Conservation (phyloP, 2,888 invertebrate species). For the Horisme vitalbata region DNA sequence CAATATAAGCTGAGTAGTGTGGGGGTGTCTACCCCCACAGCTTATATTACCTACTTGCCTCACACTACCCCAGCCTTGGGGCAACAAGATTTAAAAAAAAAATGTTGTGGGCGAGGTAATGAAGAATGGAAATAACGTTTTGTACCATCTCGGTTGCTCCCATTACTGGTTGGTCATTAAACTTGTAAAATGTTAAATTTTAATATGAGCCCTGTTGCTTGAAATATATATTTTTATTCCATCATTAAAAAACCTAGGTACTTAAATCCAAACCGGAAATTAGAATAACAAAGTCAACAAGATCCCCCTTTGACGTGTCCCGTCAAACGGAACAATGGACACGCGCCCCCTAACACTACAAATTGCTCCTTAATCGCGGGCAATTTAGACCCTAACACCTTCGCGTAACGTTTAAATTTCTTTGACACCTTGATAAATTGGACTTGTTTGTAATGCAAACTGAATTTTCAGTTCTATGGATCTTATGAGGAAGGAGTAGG, state of each 20-base stretch:
- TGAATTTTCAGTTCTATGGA: conserved; percentile 12
- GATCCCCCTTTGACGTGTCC: conserved; percentile 34
- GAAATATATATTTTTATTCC: neutral
- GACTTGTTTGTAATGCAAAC: conserved; percentile 30
- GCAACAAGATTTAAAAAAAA: no score
- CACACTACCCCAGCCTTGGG: no score
- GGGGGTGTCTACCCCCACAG: no score
- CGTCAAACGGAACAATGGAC: conserved; percentile 42
- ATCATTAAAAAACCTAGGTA: conserved; percentile 1
- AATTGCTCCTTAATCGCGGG: conserved; percentile 46
- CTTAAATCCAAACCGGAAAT: conserved; percentile 18
- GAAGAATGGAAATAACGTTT: no score
- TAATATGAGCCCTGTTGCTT: no score
- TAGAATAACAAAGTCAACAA: conserved; percentile 26
- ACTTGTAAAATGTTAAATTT: no score
- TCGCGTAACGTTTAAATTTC: conserved; percentile 55
- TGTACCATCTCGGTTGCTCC: no score
- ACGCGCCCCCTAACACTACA: conserved; percentile 50
- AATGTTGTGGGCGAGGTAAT: no score
- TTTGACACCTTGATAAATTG: conserved; percentile 41
- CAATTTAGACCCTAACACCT: conserved; percentile 55
- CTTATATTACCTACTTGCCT: no score
- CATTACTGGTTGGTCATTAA: no score
- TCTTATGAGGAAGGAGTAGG: conserved; percentile 6
- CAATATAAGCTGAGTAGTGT: no score